Evolutionary conservation across 1,140 invertebrate genomes (phyloP), one percentile per base, ranked within the genome.

Genomic region (Lordiphosa clarofinis): DNA sequence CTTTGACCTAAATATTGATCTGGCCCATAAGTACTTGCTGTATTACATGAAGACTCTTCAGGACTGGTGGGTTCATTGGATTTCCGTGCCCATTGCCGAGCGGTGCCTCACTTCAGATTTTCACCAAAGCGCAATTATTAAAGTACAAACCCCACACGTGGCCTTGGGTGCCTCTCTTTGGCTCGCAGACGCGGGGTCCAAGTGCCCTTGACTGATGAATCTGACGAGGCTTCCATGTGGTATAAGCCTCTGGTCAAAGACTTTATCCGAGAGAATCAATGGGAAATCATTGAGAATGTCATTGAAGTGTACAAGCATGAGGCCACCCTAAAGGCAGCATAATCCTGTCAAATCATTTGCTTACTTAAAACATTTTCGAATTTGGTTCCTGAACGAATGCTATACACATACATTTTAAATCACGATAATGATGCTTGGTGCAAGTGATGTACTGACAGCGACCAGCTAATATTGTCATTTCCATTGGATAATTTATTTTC

Each of bases 61-160:
- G 91, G 93, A 92, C 66, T 98, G 96, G 92, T 97, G 70, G 92
- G 94, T 1, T 89, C 93, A 93, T 13, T 96, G 94, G 94, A 92
- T 92, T 40, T 91, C 93, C 49, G 91, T 93, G 56, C 95, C 95
- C 1, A 91, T 97, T 9, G 92, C 94, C 7, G 94, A 62, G 94
- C 95, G 1, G 92, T 15, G 95, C 96, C 91, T 93, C 95, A 97
- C 72, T 86, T 97, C 96, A 47, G 97, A 98, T 90, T 96, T 97
- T 86, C 96, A 97, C 89, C 95, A 97, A 90, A 94, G 94, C 42
- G 89, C 94, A 15, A 90, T 93, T 48, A 93, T 97, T 98, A 13
- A 93, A 95, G 54, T 95, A 95, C 87, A 92, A 93, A 64, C 93
- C 96, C 11, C 96, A 71, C 94, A 97, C 86, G 91, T 97, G 54